Conservation (phyloP, 2,797 vertebrate species). For the Threskiornis aethiopicus region DNA sequence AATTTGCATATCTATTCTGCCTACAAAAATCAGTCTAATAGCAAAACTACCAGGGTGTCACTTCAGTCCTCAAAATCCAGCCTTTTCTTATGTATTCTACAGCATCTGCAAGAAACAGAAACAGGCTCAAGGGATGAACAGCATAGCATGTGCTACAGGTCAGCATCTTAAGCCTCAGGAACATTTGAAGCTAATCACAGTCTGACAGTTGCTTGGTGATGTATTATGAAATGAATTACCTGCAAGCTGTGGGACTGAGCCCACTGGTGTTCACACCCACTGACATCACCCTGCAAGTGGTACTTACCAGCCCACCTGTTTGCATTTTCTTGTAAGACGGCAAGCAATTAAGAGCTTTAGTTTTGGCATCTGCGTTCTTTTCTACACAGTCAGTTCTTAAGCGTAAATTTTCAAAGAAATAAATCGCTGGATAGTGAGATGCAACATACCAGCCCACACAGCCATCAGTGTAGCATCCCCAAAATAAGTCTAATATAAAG, state of each 20-base stretch:
- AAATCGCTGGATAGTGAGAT: background rate
- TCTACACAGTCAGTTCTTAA: background rate
- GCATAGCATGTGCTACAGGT: background rate
- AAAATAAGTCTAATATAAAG: background rate
- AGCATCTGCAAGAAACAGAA: background rate
- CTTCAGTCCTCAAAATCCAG: background rate
- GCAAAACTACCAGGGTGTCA: background rate
- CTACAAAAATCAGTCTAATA: background rate
- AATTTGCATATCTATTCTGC: background rate
- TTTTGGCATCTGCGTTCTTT: background rate
- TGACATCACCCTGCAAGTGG: background rate
- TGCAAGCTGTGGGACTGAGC: background rate
- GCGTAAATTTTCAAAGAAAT: background rate
- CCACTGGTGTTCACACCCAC: background rate
- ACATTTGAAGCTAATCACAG: background rate
- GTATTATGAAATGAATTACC: background rate
- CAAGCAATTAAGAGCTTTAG: background rate
- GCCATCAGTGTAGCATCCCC: background rate
- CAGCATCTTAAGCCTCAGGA: background rate
- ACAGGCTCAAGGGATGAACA: background rate
- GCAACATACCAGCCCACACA: background rate
- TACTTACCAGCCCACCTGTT: background rate
- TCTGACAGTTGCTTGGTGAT: background rate
- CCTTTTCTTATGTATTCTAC: background rate
- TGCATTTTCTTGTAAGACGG: background rate